Evolutionary conservation across 2,888 invertebrate species (phyloP), one percentile per base, ranked within the genome.

Genomic region (Laspeyria flexula): DNA sequence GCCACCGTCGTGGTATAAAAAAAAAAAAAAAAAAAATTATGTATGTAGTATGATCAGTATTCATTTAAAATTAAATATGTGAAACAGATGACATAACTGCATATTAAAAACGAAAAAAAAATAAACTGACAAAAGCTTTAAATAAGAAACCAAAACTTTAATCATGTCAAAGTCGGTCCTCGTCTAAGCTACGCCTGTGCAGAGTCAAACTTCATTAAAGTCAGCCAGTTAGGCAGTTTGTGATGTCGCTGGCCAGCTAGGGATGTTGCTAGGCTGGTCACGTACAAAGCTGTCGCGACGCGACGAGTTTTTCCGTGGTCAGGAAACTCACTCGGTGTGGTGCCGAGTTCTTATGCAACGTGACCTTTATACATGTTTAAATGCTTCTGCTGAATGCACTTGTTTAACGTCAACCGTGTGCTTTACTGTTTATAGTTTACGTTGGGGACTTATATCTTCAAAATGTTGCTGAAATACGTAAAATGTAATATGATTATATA

Each of bases 221-320:
- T 67, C 71, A 75, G 76, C 77, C 78, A 77, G 79, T 75, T 72
- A 75, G 77, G 78, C 81, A 81, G 81, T 81, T 83, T 76, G 82
- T 74, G 66, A 75, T 61, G 71, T 64, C 64, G 69, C 63, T 66
- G 62, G 62, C 59, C 43, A 56, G 55, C 59, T 42, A 52, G 49
- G 35, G 71, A 71, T 48, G 71, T 79, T 83, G 74, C 54, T 51
- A 86, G 63, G 69, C 84, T 48, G 51, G 79, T 82, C 88, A 88
- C 88, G 88, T 88, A 58, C 76, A 55, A 49, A 54, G 65, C 67
- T 75, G 81, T 80, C 84, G 77, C 81, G 79, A 71, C 59, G 72
- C 63, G 65, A 61, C 69, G 43, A 59, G 82, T 83, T 84, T 82
- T 85, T 83, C 83, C 79, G 75, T 78, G 82, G 83, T 79, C 82